A percentile compares a stretch with the other conserved stretches of the same genome.
These are phyloP conservation scores for Caenorhabditis sp. DNA, from an alignment of 2,888 invertebrate genomes.

Conservation along the genomic window DNA sequence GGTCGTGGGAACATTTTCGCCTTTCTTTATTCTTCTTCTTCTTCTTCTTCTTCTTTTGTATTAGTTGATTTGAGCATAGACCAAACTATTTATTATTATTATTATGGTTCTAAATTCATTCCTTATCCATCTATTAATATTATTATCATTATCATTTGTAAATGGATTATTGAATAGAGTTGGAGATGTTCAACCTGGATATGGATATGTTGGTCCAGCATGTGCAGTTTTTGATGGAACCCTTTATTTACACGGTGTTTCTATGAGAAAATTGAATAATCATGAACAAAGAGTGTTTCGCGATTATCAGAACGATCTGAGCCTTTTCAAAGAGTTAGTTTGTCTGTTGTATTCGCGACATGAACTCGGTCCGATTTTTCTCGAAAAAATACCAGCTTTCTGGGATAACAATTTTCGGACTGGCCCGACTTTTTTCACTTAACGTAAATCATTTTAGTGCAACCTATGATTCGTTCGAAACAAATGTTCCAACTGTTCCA, in stretches of 20 bases:
- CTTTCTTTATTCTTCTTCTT: too few relatives aligned
- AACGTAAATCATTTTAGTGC: too few relatives aligned
- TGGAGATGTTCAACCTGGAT: conserved; percentile 77
- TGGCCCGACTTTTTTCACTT: too few relatives aligned
- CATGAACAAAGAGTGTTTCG: conserved; percentile 40
- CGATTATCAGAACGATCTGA: conserved; percentile 41
- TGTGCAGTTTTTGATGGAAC: conserved; percentile 54
- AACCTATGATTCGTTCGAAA: conserved; percentile 33
- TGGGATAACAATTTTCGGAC: too few relatives aligned
- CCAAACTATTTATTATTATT: conserved; percentile 72
- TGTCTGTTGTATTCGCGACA: too few relatives aligned
- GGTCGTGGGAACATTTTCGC: conserved; percentile 36
- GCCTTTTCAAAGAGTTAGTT: conserved; percentile 43
- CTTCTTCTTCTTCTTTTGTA: conserved; percentile 20
- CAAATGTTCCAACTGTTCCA: conserved; percentile 43
- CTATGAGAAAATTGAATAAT: conserved; percentile 31
- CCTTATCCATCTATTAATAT: not conserved
- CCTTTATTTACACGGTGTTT: conserved; percentile 50
- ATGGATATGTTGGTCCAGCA: conserved; percentile 70
- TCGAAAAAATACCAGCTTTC: too few relatives aligned
- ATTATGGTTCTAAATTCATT: conserved; percentile 18
- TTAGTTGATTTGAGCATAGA: conserved; percentile 75
- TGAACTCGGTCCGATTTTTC: too few relatives aligned
- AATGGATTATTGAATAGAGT: conserved; percentile 79
- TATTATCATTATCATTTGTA: not conserved